Conservation (phyloP, 2,888 invertebrate genomes). For the Ceramica pisi region DNA sequence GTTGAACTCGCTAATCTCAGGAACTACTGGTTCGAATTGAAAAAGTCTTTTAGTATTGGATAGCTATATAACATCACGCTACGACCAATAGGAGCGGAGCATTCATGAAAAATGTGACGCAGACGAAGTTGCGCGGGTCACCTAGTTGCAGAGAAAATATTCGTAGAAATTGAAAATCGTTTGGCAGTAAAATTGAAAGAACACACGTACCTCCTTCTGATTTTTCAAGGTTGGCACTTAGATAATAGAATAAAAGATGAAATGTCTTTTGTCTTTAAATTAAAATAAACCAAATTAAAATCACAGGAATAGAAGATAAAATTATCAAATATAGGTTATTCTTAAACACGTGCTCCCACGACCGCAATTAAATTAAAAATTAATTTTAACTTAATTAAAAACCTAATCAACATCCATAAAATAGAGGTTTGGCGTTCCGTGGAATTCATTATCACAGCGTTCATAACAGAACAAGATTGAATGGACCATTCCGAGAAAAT, state of each 20-base stretch:
- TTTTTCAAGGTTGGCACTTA: neutral
- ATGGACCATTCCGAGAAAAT: constrained; percentile 57
- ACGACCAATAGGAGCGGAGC: too few relatives aligned
- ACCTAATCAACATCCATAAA: constrained; percentile 23
- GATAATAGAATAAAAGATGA: neutral
- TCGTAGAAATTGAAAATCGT: too few relatives aligned
- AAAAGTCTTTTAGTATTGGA: too few relatives aligned
- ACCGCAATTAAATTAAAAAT: neutral
- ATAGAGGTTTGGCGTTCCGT: constrained; percentile 50
- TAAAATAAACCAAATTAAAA: neutral
- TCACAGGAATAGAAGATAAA: neutral
- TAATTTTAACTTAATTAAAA: constrained; percentile 19
- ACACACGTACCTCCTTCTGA: too few relatives aligned
- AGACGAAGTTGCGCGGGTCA: too few relatives aligned
- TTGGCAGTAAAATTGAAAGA: too few relatives aligned
- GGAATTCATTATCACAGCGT: constrained; percentile 53
- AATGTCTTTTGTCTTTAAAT: too few relatives aligned
- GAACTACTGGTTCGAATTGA: too few relatives aligned
- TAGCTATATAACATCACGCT: too few relatives aligned
- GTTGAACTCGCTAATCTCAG: too few relatives aligned
- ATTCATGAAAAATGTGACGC: too few relatives aligned
- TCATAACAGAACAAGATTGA: constrained; percentile 63
- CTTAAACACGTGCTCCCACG: neutral
- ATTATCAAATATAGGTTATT: neutral
- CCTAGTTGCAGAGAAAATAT: too few relatives aligned